phyloP scores from a whole-genome alignment of 2,797 vertebrate species.

The Ptychadena robeensis region DNA sequence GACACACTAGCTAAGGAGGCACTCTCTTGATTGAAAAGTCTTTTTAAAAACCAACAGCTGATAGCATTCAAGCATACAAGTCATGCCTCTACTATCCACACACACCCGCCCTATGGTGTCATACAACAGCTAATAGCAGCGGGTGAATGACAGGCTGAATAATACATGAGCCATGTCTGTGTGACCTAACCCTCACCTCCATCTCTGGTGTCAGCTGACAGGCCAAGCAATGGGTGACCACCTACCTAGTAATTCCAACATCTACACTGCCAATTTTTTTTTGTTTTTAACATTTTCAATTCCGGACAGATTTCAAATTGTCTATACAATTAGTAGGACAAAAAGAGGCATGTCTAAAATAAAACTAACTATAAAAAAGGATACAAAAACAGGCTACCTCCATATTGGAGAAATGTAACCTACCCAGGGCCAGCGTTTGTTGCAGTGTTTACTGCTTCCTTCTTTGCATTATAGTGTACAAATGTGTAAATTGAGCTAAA shows the following conservation, averaged over 20 bases:
- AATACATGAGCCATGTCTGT: slow-evolving; percentile 43
- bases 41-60: not conserved
- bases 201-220: slow-evolving; percentile 37
- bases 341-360: not conserved
- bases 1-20: not conserved
- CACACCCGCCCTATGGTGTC: not conserved
- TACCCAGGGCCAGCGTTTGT: no score
- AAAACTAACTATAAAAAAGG: no score
- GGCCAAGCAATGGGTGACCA: not conserved
- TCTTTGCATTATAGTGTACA: no score
- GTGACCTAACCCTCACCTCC: slow-evolving; percentile 47
- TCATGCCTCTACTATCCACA: not conserved
- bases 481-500: no score
- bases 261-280: not conserved
- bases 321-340: not conserved
- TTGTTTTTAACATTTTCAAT: not conserved
- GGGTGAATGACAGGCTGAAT: slow-evolving; percentile 53
- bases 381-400: no score
- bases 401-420: no score
- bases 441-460: no score
- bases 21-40: not conserved
- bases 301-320: not conserved
- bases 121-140: slow-evolving; percentile 32
- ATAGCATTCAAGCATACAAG: not conserved
- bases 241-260: no score